Evolutionary conservation across 1,140 invertebrate species (phyloP), one percentile per base, ranked within the genome.

Genomic region (Hestina assimilis): DNA sequence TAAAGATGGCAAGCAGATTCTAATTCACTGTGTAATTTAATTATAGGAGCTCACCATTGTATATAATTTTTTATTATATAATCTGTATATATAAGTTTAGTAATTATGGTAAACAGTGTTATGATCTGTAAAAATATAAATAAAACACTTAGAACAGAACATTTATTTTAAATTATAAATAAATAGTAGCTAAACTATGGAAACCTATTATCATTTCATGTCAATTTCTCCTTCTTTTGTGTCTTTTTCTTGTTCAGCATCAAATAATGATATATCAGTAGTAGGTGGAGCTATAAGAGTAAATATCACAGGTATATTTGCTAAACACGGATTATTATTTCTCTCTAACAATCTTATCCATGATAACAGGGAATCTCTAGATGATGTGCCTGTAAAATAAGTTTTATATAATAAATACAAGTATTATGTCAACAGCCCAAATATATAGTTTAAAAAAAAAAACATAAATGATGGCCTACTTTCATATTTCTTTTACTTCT

Each of bases 271-370:
- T 1, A 88, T 55, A 46, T 86, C 83, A 20, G 63, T 61, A 11
- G 79, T 61, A 11, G 79, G 53, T 8, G 87, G 86, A 4, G 91
- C 89, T 40, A 77, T 74, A 19, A 92, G 83, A 48, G 90, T 95
- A 72, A 98, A 97, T 12, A 97, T 88, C 26, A 98, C 90, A n/a
- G 95, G 94, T 66, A 96, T 91, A 59, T 92, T 83, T 52, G 90
- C 89, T 42, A 99, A 79, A 14, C 87, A 76, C 0, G 96, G 93
- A 89, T 98, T 97, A 0, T 89, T 91, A 70, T 93, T 81, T 54
- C 91, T 91, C 83, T 98, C 93, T 35, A 99, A 82, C 73, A 95
- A 92, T 53, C 96, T 91, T 69, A 99, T 94, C 98, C 98, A 99
- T 0, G 96, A 97, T 12, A 98, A 79, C 1, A 99, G 81, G 0